These are phyloP conservation scores for Palloptera scutellata DNA, from an alignment of 2,888 invertebrate genomes.

Conservation along the genomic window DNA sequence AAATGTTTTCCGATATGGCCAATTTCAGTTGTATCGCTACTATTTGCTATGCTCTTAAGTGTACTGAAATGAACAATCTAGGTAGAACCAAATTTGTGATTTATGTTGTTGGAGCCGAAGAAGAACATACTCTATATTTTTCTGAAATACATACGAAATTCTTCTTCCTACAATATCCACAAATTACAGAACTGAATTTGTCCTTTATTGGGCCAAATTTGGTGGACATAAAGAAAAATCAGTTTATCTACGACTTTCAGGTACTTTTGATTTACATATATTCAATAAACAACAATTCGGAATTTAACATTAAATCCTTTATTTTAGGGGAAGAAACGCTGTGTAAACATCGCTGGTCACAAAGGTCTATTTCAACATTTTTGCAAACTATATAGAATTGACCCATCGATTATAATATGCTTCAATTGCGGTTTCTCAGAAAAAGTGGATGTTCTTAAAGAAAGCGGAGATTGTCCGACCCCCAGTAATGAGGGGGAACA, in stretches of 20 bases:
- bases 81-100: constrained; percentile 36
- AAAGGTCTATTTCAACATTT: constrained; percentile 45
- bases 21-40: constrained; percentile 54
- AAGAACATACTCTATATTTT: constrained; percentile 49
- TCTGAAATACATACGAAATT: constrained; percentile 47
- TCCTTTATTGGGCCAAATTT: constrained; percentile 51
- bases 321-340: constrained; percentile 35
- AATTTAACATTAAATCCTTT: not conserved
- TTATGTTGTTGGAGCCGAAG: constrained; percentile 48
- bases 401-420: constrained; percentile 48
- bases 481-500: not conserved
- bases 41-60: constrained; percentile 45
- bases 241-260: constrained; percentile 14
- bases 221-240: not conserved
- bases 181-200: constrained; percentile 43
- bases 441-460: not conserved
- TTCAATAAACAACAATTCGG: not conserved
- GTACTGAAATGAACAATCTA: constrained; percentile 32
- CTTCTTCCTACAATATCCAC: constrained; percentile 50
- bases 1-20: constrained; percentile 47
- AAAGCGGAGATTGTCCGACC: not conserved
- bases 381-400: constrained; percentile 22
- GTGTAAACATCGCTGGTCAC: constrained; percentile 30
- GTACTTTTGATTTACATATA: constrained; percentile 22
- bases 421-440: constrained; percentile 56